A percentile compares a stretch with the other conserved stretches of the same genome.
These are phyloP conservation scores for Salminus brasiliensis DNA, from an alignment of 2,113 vertebrate species.

Conservation along the genomic window DNA sequence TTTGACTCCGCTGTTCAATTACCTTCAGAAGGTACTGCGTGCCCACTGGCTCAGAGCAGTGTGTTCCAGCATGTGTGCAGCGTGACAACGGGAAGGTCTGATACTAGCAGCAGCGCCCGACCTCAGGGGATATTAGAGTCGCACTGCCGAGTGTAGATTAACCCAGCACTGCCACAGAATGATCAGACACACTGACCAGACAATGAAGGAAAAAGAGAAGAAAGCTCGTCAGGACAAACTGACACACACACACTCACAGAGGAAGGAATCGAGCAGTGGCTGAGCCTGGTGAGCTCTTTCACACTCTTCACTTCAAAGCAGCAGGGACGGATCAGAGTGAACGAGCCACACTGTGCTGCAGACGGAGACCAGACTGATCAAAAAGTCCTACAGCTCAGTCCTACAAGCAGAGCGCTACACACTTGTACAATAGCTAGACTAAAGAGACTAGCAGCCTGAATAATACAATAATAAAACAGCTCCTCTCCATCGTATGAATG, in stretches of 20 bases:
- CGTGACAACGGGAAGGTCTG: not conserved
- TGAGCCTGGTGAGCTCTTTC: not conserved
- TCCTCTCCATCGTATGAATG: too few species aligned
- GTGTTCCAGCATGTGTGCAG: not conserved
- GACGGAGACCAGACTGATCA: not conserved
- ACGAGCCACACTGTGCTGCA: not conserved
- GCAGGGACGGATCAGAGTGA: not conserved
- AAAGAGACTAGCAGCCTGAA: not conserved
- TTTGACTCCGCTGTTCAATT: not conserved
- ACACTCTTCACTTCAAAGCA: not conserved
- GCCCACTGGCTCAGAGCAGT: not conserved
- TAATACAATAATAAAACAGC: not conserved
- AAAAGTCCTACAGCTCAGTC: too few species aligned
- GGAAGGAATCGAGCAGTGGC: not conserved
- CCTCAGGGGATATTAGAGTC: not conserved
- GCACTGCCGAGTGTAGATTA: too few species aligned
- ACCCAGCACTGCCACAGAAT: too few species aligned
- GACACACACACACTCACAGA: not conserved
- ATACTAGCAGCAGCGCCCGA: too few species aligned
- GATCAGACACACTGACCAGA: not conserved
- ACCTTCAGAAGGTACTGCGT: not conserved
- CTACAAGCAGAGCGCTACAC: too few species aligned
- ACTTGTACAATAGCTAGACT: too few species aligned
- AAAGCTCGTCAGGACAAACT: not conserved
- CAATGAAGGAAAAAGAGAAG: not conserved